phyloP scores from a whole-genome alignment of 2,797 vertebrate genomes.

The Mycteria americana region DNA sequence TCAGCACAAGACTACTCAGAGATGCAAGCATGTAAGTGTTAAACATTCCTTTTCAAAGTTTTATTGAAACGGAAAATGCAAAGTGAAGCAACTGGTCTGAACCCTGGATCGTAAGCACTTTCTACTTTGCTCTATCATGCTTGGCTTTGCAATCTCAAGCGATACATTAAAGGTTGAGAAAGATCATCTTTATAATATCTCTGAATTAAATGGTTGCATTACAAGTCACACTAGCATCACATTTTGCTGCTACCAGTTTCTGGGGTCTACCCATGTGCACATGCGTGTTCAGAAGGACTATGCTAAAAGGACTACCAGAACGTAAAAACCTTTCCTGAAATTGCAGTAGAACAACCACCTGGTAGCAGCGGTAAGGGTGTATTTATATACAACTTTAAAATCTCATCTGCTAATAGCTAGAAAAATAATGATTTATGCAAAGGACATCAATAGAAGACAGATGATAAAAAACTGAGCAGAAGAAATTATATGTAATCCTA shows the following conservation, averaged over 20 bases:
- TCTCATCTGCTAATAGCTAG: neutral
- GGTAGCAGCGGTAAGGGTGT: neutral
- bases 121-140: neutral
- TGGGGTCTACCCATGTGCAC: neutral
- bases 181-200: neutral
- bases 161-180: neutral
- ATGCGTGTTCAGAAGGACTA: neutral
- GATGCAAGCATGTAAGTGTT: rapidly evolving
- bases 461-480: neutral
- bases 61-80: neutral
- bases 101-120: neutral
- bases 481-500: neutral
- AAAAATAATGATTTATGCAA: neutral
- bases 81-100: neutral
- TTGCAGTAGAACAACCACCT: neutral
- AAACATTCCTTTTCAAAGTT: neutral
- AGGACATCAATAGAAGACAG: neutral
- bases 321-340: neutral
- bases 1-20: neutral
- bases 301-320: neutral
- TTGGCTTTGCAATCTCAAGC: neutral
- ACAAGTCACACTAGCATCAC: neutral
- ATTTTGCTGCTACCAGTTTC: neutral
- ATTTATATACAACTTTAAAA: neutral
- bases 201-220: neutral